Conservation (phyloP, 1,140 invertebrate genomes). For the Anastatus disparis region DNA sequence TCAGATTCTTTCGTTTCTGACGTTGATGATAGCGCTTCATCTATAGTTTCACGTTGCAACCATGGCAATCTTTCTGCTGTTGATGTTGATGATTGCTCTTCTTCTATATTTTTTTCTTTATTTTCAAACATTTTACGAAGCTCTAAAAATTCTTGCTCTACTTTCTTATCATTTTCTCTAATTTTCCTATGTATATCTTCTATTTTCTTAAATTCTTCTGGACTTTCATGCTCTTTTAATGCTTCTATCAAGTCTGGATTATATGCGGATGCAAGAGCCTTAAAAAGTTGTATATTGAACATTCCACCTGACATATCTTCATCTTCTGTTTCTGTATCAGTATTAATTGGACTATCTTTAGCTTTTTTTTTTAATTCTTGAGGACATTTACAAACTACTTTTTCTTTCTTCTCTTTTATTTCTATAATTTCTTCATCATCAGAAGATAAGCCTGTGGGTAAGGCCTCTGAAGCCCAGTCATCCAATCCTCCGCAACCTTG, state of each 20-base stretch:
- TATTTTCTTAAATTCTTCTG: too few relatives aligned
- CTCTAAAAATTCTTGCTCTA: too few relatives aligned
- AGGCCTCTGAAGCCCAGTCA: too few relatives aligned
- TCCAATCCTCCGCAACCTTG: neutral
- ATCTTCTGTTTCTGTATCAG: conserved; percentile 4
- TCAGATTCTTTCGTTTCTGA: neutral
- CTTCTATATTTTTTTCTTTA: neutral
- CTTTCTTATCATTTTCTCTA: too few relatives aligned
- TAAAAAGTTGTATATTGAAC: too few relatives aligned
- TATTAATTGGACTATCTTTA: neutral
- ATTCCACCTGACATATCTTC: too few relatives aligned
- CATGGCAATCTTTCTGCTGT: too few relatives aligned
- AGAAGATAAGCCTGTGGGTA: neutral
- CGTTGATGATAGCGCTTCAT: too few relatives aligned
- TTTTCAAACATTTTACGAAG: neutral
- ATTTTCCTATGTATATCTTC: too few relatives aligned
- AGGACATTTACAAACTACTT: conserved; percentile 20
- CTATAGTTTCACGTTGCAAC: too few relatives aligned
- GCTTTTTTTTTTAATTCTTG: neutral
- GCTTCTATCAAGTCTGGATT: neutral
- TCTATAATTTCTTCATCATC: neutral
- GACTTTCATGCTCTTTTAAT: too few relatives aligned
- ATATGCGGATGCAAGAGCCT: too few relatives aligned
- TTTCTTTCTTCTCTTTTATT: conserved; percentile 16
- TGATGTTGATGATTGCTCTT: neutral